Conservation (phyloP, 2,888 invertebrate species). For the Nomada fucata region DNA sequence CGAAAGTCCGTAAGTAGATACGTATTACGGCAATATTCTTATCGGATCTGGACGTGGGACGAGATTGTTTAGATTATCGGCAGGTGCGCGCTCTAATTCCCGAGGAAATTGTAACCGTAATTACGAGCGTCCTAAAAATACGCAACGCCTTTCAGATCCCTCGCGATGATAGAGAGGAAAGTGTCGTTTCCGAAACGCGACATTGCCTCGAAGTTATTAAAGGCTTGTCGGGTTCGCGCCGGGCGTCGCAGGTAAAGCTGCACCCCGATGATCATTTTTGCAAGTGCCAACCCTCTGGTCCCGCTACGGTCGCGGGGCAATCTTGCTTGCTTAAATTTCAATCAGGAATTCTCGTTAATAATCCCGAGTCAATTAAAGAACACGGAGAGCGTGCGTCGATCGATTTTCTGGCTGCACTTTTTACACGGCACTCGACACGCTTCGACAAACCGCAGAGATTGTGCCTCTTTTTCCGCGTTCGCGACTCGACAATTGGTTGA, state of each 20-base stretch:
- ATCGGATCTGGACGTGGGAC: slow-evolving; percentile 63
- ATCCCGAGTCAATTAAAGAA: slow-evolving; percentile 20
- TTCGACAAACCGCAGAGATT: slow-evolving; percentile 42
- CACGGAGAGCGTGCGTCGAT: slow-evolving; percentile 39
- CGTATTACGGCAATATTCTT: slow-evolving; percentile 50
- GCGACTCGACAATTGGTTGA: slow-evolving; percentile 38
- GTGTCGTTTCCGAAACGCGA: slow-evolving; percentile 60
- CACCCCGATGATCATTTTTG: slow-evolving; percentile 9
- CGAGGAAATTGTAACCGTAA: slow-evolving; percentile 68
- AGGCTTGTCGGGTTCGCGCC: slow-evolving; percentile 24
- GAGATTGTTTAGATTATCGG: slow-evolving; percentile 72
- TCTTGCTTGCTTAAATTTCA: background rate
- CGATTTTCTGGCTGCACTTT: slow-evolving; percentile 36
- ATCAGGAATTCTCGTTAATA: slow-evolving; percentile 22
- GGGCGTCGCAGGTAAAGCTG: slow-evolving; percentile 10
- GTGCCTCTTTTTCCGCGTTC: slow-evolving; percentile 41
- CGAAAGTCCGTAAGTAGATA: slow-evolving; percentile 33
- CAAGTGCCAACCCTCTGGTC: too few relatives aligned
- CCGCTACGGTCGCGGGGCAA: background rate
- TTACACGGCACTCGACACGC: slow-evolving; percentile 54
- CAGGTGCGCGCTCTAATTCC: slow-evolving; percentile 71
- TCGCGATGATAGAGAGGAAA: slow-evolving; percentile 50
- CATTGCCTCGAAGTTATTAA: slow-evolving; percentile 33
- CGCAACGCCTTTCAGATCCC: slow-evolving; percentile 44
- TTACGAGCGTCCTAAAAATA: slow-evolving; percentile 62